Conservation (phyloP, 2,797 vertebrate genomes). For the Leptatherina wallacei region DNA sequence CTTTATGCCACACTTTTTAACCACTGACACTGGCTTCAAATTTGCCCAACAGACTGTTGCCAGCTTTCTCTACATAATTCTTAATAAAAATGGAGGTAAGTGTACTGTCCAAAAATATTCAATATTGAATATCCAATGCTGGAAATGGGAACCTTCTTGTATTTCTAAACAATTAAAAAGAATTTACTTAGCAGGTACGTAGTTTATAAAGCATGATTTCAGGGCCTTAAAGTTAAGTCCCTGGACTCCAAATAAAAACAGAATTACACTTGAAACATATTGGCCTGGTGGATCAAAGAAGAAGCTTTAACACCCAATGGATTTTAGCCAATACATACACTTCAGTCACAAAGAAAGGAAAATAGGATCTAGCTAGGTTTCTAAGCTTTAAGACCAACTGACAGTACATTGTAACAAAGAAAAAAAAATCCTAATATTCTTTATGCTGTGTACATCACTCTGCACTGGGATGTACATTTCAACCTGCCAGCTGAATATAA, state of each 20-base stretch:
- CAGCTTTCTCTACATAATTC: too few relatives aligned
- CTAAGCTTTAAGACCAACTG: constrained; percentile 11
- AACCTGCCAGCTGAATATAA: constrained; percentile 54
- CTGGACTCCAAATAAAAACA: constrained; percentile 25
- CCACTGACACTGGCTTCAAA: not conserved
- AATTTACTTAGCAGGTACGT: not conserved
- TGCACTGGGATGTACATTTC: constrained; percentile 57
- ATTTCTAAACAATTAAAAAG: not conserved
- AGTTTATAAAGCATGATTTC: constrained; percentile 13
- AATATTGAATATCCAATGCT: not conserved
- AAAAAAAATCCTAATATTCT: constrained; percentile 24
- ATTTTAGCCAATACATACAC: constrained; percentile 31
- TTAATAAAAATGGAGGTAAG: not conserved
- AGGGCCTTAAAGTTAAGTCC: constrained; percentile 10
- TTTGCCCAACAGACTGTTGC: not conserved
- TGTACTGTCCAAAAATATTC: not conserved
- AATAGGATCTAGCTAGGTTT: constrained; percentile 12
- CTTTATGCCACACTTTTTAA: constrained; percentile 1
- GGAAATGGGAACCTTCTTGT: constrained; percentile 6
- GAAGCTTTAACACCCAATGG: constrained; percentile 29
- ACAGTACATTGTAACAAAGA: constrained; percentile 16
- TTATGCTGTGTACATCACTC: constrained; percentile 46
- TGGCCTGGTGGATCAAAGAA: constrained; percentile 17
- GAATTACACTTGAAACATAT: constrained; percentile 24
- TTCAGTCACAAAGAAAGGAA: constrained; percentile 26